Conservation (phyloP, 2,113 vertebrate genomes). For the Takifugu bimaculatus region DNA sequence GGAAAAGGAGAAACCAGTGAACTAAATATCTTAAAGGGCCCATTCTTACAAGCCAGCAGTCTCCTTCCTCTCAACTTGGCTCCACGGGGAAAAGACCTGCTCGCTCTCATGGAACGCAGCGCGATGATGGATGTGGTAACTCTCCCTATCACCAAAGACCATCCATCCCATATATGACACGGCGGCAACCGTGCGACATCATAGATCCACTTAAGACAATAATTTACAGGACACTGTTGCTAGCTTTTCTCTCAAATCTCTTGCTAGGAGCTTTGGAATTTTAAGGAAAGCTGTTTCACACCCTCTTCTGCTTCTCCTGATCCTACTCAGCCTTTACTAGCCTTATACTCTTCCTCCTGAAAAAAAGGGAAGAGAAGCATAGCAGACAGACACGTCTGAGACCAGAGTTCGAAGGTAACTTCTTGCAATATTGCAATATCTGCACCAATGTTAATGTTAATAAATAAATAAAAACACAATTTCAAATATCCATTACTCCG, state of each 20-base stretch:
- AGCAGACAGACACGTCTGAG: too few species aligned
- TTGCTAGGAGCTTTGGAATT: slow-evolving; percentile 16
- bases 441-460: too few species aligned
- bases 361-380: too few species aligned
- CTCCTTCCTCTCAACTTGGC: background rate
- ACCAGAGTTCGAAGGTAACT: too few species aligned
- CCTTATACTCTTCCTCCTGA: background rate
- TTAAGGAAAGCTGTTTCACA: slow-evolving; percentile 2
- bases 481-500: too few species aligned
- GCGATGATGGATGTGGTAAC: slow-evolving; percentile 57
- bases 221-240: background rate
- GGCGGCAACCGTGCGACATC: slow-evolving; percentile 17
- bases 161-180: slow-evolving; percentile 49
- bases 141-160: slow-evolving; percentile 37
- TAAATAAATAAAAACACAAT: too few species aligned
- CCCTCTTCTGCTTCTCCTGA: background rate
- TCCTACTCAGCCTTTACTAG: slow-evolving; percentile 9
- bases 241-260: too few species aligned
- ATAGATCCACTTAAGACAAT: slow-evolving; percentile 10
- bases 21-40: slow-evolving; percentile 25
- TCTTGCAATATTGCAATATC: too few species aligned
- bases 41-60: background rate
- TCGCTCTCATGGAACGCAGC: slow-evolving; percentile 22
- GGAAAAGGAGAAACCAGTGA: slow-evolving; percentile 27
- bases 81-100: slow-evolving; percentile 33